Conservation (phyloP, 2,888 invertebrate genomes). For the Agrochola circellaris region DNA sequence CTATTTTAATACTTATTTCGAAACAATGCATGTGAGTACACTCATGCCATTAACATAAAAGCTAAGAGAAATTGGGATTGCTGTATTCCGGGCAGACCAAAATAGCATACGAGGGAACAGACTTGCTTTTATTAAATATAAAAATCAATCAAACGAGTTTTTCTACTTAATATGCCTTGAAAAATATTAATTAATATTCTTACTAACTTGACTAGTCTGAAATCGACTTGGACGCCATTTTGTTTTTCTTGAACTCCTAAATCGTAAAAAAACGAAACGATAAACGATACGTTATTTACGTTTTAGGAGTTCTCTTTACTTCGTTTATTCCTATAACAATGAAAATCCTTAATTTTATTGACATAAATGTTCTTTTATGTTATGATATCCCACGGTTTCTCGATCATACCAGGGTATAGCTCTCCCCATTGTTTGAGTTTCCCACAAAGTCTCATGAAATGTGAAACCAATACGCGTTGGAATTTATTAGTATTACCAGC, state of each 20-base stretch:
- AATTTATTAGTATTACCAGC: constrained; percentile 48
- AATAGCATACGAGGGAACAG: neutral
- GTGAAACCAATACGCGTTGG: constrained; percentile 60
- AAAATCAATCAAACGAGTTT: neutral
- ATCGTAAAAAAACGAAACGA: no score
- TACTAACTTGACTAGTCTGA: neutral
- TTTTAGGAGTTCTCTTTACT: neutral
- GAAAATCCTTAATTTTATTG: constrained; percentile 42
- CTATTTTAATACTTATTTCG: neutral
- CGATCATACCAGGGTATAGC: constrained; percentile 32
- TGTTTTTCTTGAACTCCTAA: neutral
- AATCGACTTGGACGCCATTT: neutral
- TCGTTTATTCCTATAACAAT: constrained; percentile 15
- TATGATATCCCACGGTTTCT: constrained; percentile 67
- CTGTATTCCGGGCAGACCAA: neutral
- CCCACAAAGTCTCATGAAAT: constrained; percentile 56
- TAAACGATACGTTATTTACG: no score
- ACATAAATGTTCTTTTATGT: constrained; percentile 44
- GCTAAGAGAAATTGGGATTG: neutral
- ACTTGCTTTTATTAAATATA: neutral
- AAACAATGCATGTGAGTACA: neutral
- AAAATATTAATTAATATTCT: neutral
- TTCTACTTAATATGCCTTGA: neutral
- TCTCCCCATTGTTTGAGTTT: constrained; percentile 65
- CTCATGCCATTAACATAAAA: neutral